Percentiles rank a stretch among this genome's conserved stretches.
These are phyloP conservation scores for Nymphalis polychloros DNA, from an alignment of 2,888 invertebrate genomes.

Conservation along the genomic window DNA sequence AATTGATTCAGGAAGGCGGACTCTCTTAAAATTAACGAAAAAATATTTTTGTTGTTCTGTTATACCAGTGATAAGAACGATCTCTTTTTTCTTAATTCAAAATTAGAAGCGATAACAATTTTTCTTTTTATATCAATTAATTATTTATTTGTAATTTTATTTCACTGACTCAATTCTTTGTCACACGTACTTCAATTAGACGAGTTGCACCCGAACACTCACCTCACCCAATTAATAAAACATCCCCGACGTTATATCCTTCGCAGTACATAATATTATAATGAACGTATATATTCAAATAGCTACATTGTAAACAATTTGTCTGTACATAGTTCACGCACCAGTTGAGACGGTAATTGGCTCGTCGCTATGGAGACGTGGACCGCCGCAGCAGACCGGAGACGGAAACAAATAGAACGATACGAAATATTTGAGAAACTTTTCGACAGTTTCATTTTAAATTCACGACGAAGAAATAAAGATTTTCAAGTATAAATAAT, in stretches of 20 bases:
- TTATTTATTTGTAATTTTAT: no score
- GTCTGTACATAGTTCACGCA: slow-evolving; percentile 15
- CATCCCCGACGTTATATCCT: not conserved
- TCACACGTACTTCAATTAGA: no score
- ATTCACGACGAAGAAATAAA: not conserved
- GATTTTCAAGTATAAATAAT: no score
- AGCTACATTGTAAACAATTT: not conserved
- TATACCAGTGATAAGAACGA: no score
- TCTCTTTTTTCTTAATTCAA: no score
- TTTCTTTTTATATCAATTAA: no score
- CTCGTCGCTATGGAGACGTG: slow-evolving; percentile 19
- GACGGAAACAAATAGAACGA: not conserved
- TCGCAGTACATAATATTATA: not conserved
- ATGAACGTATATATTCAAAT: not conserved
- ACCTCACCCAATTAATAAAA: not conserved
- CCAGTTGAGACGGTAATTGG: slow-evolving; percentile 25
- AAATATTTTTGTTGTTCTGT: no score
- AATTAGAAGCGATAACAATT: no score
- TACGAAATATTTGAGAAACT: not conserved
- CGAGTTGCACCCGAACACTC: no score
- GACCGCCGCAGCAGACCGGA: not conserved
- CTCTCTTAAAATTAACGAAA: no score
- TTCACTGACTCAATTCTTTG: no score
- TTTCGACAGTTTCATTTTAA: not conserved
- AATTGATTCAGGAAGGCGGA: no score